Evolutionary conservation across 2,797 vertebrate species (phyloP).

Genomic region (Linurgus olivaceus): DNA sequence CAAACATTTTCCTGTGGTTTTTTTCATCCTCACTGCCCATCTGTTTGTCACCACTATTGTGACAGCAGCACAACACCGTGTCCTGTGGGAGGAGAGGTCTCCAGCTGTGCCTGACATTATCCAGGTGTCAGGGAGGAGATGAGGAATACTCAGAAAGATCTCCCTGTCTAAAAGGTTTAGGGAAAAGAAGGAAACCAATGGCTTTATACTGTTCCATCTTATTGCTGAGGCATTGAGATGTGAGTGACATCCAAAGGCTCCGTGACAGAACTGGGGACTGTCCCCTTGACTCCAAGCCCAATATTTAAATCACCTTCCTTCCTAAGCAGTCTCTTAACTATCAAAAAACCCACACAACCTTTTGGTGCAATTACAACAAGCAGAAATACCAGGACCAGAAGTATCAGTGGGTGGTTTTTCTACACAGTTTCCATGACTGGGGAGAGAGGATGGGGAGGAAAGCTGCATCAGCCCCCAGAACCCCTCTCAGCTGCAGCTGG

Average conservation of each 20-base stretch:
- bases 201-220: background rate
- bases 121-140: background rate
- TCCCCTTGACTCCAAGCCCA: background rate
- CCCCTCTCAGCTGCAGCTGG: constrained; percentile 30
- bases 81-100: background rate
- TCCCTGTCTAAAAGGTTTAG: background rate
- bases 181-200: background rate
- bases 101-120: background rate
- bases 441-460: background rate
- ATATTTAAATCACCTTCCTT: background rate
- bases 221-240: background rate
- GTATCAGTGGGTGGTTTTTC: background rate
- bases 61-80: background rate
- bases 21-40: background rate
- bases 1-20: background rate
- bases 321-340: background rate
- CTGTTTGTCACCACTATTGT: background rate
- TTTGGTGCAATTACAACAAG: background rate
- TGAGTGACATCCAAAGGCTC: background rate
- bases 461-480: constrained; percentile 10
- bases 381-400: background rate
- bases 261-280: background rate
- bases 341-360: background rate
- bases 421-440: background rate
- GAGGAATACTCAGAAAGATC: background rate